Percentiles rank a stretch among this genome's conserved stretches.
Conservation (phyloP, 2,113 vertebrate genomes). For the Brevimyrus niger region DNA sequence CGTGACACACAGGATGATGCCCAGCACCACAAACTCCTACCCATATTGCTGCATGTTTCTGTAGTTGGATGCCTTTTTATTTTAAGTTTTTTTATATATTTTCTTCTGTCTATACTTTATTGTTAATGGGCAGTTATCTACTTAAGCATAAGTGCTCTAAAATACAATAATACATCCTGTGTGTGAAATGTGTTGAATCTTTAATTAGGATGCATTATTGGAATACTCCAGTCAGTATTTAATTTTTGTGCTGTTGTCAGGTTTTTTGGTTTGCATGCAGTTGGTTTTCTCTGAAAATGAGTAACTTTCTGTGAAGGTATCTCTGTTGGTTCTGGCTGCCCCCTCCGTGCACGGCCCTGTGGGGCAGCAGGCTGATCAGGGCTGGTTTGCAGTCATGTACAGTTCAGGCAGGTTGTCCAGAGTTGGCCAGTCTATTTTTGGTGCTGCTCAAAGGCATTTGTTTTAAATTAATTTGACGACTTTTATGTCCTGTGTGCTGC, state of each 20-base stretch:
- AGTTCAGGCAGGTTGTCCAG: background rate
- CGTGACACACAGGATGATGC: background rate
- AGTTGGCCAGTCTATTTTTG: background rate
- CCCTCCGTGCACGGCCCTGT: background rate
- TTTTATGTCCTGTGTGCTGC: background rate
- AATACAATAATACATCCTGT: background rate
- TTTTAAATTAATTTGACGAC: background rate
- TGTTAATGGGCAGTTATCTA: background rate
- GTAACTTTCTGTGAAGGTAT: background rate
- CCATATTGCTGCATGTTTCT: background rate
- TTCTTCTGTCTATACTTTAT: background rate
- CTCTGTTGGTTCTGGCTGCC: background rate
- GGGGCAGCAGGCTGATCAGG: background rate
- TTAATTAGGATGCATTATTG: background rate
- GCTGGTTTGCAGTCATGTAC: background rate
- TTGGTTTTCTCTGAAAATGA: background rate
- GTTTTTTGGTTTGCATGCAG: background rate
- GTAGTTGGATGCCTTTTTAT: background rate
- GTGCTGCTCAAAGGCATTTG: background rate
- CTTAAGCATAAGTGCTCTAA: background rate
- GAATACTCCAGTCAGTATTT: background rate
- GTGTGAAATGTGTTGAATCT: background rate
- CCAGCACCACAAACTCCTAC: background rate
- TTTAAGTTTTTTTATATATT: too few relatives aligned
- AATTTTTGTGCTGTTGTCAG: background rate